Evolutionary conservation across 2,888 invertebrate genomes (phyloP), one percentile per base, ranked within the genome.

Genomic region (Herminia tarsipennalis): DNA sequence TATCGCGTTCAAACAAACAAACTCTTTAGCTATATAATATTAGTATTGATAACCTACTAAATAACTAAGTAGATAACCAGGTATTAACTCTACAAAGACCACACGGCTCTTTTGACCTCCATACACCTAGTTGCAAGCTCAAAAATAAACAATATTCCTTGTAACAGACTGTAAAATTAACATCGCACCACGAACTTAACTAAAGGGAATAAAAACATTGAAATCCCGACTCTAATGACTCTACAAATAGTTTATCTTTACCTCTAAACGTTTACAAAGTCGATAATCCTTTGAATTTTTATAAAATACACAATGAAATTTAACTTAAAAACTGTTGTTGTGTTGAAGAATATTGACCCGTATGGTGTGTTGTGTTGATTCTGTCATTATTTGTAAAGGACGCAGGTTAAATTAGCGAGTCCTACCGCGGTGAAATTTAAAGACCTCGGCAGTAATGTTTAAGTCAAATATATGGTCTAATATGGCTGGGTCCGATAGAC

Each of bases 341-440:
- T 2, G 10, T 16, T 24, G 44, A 6, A 33, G 38, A 9, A 56
- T 36, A 21, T n/a, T 62, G 46, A 76, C 76, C 78, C 46, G 66
- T 65, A 39, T 6, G 28, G 16, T 13, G 12, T 37, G 34, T 56
- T 71, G 65, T 87, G 84, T 87, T 87, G 76, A 71, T 78, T 81
- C 73, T 70, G 64, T 53, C 55, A 49, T 50, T 88, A 75, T 88
- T 88, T 88, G 81, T 64, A 51, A 75, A 88, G 88, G 88, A 88
- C 76, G 73, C 70, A 52, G 68, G 76, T 70, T 71, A 76, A 86
- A 86, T 88, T 89, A 89, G 88, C 88, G 73, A 70, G 76, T 86
- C 71, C 88, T 89, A 89, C 88, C 78, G 88, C 88, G 88, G 88
- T 75, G 41, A 54, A 56, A 59, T 61, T 62, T 74, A 80, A 85